Evolutionary conservation across 2,888 invertebrate genomes (phyloP).

Genomic region (Oeneis ivallda): DNA sequence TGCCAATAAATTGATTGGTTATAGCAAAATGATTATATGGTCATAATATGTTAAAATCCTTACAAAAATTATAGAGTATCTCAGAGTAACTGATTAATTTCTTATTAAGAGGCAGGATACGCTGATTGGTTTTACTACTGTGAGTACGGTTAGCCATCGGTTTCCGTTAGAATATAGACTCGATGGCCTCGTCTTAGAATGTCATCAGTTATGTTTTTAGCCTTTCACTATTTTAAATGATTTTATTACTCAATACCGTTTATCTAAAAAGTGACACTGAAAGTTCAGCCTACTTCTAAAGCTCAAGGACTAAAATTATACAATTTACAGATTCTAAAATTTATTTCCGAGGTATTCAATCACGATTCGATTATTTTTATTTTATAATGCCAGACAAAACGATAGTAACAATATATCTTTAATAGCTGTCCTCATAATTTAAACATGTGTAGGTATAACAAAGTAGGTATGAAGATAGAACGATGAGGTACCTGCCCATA

Average conservation of each 20-base stretch:
- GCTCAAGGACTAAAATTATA: slow-evolving; percentile 11
- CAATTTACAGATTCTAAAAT: background rate
- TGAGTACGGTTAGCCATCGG: slow-evolving; percentile 33
- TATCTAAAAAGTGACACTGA: slow-evolving; percentile 17
- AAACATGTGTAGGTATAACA: background rate
- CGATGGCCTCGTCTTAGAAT: slow-evolving; percentile 42
- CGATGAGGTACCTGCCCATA: background rate
- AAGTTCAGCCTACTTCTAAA: slow-evolving; percentile 1
- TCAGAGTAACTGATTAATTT: background rate
- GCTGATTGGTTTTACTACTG: slow-evolving; percentile 28
- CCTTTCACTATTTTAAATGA: slow-evolving; percentile 42
- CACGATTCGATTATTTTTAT: background rate
- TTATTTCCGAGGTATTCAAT: slow-evolving; percentile 10
- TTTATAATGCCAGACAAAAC: background rate
- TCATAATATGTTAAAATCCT: background rate
- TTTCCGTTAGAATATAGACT: slow-evolving; percentile 41
- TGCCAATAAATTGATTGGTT: no score
- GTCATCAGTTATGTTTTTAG: slow-evolving; percentile 43
- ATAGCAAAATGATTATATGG: background rate
- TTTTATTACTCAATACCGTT: slow-evolving; percentile 15
- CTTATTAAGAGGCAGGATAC: slow-evolving; percentile 24
- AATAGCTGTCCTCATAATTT: background rate
- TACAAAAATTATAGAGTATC: background rate
- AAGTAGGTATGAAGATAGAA: no score
- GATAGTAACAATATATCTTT: background rate